Conservation (phyloP, 2,888 invertebrate genomes). For the Drosophila emarginata region DNA sequence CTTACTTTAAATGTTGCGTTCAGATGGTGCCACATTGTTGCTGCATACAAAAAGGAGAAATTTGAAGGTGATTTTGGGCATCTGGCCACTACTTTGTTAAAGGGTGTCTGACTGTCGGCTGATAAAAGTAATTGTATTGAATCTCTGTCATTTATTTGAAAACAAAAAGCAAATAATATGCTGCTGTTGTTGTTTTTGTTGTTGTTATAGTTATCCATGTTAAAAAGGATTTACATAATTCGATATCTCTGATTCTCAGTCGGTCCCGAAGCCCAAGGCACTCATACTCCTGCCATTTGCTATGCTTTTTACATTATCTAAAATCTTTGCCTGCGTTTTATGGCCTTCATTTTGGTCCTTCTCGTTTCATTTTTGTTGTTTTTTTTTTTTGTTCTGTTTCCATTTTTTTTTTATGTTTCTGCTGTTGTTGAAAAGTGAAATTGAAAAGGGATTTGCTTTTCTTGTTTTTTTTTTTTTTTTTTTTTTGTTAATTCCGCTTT, state of each 20-base stretch:
- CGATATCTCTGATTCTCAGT: slow-evolving; percentile 9
- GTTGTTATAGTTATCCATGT: slow-evolving; percentile 19
- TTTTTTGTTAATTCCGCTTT: slow-evolving; percentile 11
- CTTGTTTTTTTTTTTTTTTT: not conserved
- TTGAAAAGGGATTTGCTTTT: slow-evolving; percentile 23
- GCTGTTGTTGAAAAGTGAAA: slow-evolving; percentile 23
- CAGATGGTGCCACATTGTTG: no score
- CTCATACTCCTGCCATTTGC: not conserved
- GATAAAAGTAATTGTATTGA: not conserved
- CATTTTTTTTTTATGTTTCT: not conserved
- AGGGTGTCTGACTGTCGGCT: not conserved
- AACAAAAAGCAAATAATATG: not conserved
- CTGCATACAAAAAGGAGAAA: not conserved
- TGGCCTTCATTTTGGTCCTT: slow-evolving; percentile 12
- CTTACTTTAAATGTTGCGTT: not conserved
- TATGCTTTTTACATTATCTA: slow-evolving; percentile 12
- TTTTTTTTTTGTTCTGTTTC: not conserved
- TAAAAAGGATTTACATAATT: slow-evolving; percentile 19
- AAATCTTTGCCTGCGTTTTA: slow-evolving; percentile 15
- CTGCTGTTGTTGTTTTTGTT: not conserved
- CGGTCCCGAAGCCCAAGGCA: slow-evolving; percentile 7
- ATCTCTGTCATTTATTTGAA: slow-evolving; percentile 4
- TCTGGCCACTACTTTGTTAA: no score
- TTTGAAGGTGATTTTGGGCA: no score
- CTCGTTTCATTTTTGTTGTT: not conserved